Conservation (phyloP, 1,140 invertebrate species). For the Chrysomallon squamiferum region DNA sequence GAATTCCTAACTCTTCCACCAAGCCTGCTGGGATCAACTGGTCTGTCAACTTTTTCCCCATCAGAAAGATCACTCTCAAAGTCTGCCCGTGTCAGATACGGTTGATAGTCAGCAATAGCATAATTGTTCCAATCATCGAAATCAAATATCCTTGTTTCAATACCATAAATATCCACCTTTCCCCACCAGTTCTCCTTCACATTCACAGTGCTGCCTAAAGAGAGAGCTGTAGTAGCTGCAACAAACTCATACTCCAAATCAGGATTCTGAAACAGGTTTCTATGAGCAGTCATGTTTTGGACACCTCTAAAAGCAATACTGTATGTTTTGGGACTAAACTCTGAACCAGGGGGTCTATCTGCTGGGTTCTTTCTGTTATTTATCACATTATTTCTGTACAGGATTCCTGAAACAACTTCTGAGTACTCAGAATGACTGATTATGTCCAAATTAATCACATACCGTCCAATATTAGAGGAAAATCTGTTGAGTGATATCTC, state of each 20-base stretch:
- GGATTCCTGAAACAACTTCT: slow-evolving; percentile 80
- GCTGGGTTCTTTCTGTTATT: slow-evolving; percentile 67
- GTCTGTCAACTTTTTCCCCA: slow-evolving; percentile 63
- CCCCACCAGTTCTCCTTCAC: slow-evolving; percentile 98
- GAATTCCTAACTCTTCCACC: slow-evolving; percentile 84
- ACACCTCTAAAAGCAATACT: slow-evolving; percentile 92
- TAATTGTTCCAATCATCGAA: slow-evolving; percentile 99
- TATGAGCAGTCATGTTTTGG: slow-evolving; percentile 88
- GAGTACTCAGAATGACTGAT: slow-evolving; percentile 94
- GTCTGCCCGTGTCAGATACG: slow-evolving; percentile 73
- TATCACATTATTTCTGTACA: slow-evolving; percentile 80
- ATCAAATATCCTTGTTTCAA: slow-evolving; percentile 91
- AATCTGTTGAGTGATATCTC: slow-evolving; percentile 77
- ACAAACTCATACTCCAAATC: slow-evolving; percentile 88
- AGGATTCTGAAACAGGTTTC: slow-evolving; percentile 90
- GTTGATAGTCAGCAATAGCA: slow-evolving; percentile 87
- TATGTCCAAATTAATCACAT: slow-evolving; percentile 86
- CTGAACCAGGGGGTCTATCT: slow-evolving; percentile 18
- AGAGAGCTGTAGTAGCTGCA: slow-evolving; percentile 75
- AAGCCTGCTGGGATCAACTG: slow-evolving; percentile 65
- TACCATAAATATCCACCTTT: slow-evolving; percentile 69
- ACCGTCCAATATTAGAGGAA: slow-evolving; percentile 77
- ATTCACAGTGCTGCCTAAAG: slow-evolving; percentile 85
- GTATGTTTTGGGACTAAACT: slow-evolving; percentile 65
- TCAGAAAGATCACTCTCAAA: slow-evolving; percentile 48